These are phyloP conservation scores for Procambarus clarkii DNA, from an alignment of 1,140 invertebrate genomes.

Conservation along the genomic window DNA sequence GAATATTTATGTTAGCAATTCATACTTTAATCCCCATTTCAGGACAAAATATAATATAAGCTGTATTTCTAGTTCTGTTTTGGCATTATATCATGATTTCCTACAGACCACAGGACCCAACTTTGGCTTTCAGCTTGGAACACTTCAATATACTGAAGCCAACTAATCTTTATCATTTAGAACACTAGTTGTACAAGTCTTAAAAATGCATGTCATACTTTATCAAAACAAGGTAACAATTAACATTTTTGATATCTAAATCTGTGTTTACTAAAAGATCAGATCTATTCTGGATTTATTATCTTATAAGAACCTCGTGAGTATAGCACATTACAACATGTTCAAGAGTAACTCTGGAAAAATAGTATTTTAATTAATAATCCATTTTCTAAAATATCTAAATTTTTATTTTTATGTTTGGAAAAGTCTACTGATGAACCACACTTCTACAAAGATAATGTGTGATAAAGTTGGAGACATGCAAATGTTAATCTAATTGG, in stretches of 20 bases:
- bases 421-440: no score
- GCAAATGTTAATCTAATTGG: background rate
- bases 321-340: background rate
- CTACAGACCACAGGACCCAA: no score
- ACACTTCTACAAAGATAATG: background rate
- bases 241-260: background rate
- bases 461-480: background rate
- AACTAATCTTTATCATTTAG: no score
- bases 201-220: background rate
- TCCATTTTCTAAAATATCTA: background rate
- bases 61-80: no score
- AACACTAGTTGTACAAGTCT: background rate
- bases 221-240: background rate
- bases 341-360: slow-evolving; percentile 1
- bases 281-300: background rate
- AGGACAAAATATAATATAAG: background rate
- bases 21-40: background rate
- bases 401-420: background rate
- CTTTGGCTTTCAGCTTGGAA: no score
- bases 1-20: background rate
- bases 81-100: no score
- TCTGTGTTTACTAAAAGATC: background rate
- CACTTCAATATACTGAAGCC: background rate
- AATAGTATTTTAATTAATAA: slow-evolving; percentile 6
- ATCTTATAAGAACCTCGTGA: background rate